Conservation (phyloP, 2,888 invertebrate species). For the Macaria notata region DNA sequence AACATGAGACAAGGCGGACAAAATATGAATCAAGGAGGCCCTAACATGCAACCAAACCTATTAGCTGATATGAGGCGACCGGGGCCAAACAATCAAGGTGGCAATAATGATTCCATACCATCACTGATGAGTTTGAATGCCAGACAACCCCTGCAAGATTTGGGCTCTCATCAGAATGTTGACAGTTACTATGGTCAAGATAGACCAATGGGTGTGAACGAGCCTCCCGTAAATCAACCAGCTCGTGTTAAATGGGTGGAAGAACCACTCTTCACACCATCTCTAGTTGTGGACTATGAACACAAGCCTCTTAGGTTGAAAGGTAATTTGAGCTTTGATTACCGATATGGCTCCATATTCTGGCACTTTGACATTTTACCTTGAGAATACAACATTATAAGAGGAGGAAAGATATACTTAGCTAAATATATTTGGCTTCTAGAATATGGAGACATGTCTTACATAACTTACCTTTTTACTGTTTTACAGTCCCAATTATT, state of each 20-base stretch:
- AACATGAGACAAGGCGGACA: slow-evolving; percentile 25
- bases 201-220: slow-evolving; percentile 32
- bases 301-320: slow-evolving; percentile 82
- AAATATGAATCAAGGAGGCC: slow-evolving; percentile 8
- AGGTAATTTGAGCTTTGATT: slow-evolving; percentile 63
- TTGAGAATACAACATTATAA: no score
- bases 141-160: slow-evolving; percentile 27
- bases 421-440: no score
- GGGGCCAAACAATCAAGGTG: slow-evolving; percentile 9
- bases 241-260: slow-evolving; percentile 56
- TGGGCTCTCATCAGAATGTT: slow-evolving; percentile 25
- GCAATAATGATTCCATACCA: slow-evolving; percentile 17
- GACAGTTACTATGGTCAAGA: slow-evolving; percentile 22
- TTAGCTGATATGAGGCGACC: slow-evolving; percentile 12
- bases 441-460: no score
- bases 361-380: slow-evolving; percentile 5
- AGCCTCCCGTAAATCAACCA: slow-evolving; percentile 25
- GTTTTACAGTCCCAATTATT: no score
- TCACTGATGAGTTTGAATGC: slow-evolving; percentile 10
- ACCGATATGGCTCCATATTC: slow-evolving; percentile 19
- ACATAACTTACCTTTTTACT: no score
- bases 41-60: slow-evolving; percentile 9
- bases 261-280: slow-evolving; percentile 77
- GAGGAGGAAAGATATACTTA: no score
- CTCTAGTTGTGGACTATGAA: slow-evolving; percentile 87